Evolutionary conservation across 1,140 invertebrate genomes (phyloP), one percentile per base, ranked within the genome.

Genomic region (Himalopsyche phryganea): DNA sequence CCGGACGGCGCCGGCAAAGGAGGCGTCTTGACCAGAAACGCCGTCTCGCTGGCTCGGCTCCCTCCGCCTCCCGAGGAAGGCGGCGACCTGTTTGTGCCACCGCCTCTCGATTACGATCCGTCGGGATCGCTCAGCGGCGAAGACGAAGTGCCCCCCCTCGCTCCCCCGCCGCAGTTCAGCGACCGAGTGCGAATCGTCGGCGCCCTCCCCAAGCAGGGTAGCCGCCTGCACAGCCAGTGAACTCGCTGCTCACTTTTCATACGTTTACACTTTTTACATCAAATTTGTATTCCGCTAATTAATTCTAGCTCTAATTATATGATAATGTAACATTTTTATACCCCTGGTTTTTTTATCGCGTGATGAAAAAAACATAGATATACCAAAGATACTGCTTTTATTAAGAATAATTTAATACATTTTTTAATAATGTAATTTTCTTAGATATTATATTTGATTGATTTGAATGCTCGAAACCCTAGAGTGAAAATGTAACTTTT

Each of bases 1-100:
- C 63, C 67, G 20, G 65, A 72, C 13, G 13, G 18, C 1, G 59
- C 42, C 36, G 63, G 55, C 35, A 65, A 70, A 46, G 80, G 76
- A 28, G 80, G 81, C 41, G 68, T 78, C 62, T 64, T 85, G 1
- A 84, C 83, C 2, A 79, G 84, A 62, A 84, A 86, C 67, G 86
- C 86, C 2, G 88, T 90, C 13, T 89, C 87, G 15, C 72, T 92
- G 23, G 87, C 87, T 6, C 87, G 90, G 67, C 72, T 92, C 38
- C 91, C 90, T 36, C 90, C 90, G 15, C 89, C 90, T 2, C 81
- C 91, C 32, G 90, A 92, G 69, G 84, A 84, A 51, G 87, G 89
- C 49, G 77, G 82, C 10, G 86, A 88, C 49, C 81, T 81, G 33
- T 83, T 85, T 58, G 59, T 65, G 19, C 58, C 59, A 6, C 61